phyloP scores from a whole-genome alignment of 2,797 vertebrate species.

The Trematomus bernacchii region DNA sequence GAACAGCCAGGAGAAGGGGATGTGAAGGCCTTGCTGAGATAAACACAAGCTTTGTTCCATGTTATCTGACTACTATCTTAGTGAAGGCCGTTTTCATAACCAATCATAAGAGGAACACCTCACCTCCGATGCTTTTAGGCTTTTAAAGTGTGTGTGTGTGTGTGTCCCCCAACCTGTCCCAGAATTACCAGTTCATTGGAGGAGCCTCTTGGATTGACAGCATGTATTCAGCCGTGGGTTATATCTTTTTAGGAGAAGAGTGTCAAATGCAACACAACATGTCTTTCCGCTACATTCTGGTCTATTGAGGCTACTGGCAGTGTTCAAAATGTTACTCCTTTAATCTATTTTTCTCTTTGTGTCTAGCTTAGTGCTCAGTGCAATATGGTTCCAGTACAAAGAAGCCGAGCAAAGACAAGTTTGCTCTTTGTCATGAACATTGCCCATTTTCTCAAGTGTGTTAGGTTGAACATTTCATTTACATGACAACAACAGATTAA shows the following conservation, averaged over 20 bases:
- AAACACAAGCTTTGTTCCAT: conserved; percentile 20
- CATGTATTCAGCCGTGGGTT: not conserved
- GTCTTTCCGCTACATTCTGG: not conserved
- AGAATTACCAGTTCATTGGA: not conserved
- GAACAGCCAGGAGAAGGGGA: not conserved
- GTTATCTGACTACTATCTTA: not conserved
- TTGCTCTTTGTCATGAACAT: conserved; percentile 32
- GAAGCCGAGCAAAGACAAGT: not conserved
- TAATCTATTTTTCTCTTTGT: conserved; percentile 22
- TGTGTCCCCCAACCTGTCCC: not conserved
- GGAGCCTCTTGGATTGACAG: not conserved
- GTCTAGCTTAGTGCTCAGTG: conserved; percentile 9
- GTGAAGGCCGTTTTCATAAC: not conserved
- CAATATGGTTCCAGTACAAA: conserved; percentile 21
- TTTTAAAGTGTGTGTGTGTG: too few species aligned
- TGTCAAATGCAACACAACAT: not conserved
- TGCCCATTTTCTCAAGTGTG: conserved; percentile 10
- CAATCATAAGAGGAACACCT: not conserved
- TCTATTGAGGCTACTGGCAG: conserved; percentile 10
- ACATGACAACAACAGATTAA: conserved; percentile 30
- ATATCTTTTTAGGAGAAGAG: not conserved
- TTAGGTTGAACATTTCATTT: not conserved
- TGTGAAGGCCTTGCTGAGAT: conserved; percentile 16
- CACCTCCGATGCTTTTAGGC: not conserved
- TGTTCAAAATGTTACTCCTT: conserved; percentile 11